Evolutionary conservation across 1,140 invertebrate genomes (phyloP).

Genomic region (Heliothis subflexa): DNA sequence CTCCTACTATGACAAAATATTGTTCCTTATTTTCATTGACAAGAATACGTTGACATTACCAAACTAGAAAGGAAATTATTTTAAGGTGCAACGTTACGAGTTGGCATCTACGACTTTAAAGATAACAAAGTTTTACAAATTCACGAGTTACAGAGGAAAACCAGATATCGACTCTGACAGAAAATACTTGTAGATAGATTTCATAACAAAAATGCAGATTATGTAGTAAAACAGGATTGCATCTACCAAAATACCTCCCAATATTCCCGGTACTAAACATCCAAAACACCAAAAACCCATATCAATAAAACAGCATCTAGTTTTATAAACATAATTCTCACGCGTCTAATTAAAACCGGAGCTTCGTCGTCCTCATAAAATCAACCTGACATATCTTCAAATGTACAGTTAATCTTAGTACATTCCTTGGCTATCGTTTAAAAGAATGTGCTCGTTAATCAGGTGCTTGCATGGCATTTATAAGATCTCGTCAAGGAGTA

Average conservation of each 20-base stretch:
- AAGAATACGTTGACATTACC: too few relatives aligned
- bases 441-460: slow-evolving; percentile 66
- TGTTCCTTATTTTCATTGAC: too few relatives aligned
- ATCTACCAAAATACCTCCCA: neutral
- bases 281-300: slow-evolving; percentile 18
- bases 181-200: neutral
- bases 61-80: too few relatives aligned
- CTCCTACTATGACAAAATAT: too few relatives aligned
- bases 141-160: too few relatives aligned
- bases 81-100: too few relatives aligned
- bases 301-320: slow-evolving; percentile 27
- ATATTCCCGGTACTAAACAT: neutral
- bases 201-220: neutral
- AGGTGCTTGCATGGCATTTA: slow-evolving; percentile 60
- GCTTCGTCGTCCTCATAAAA: slow-evolving; percentile 28
- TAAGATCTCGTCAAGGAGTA: slow-evolving; percentile 52
- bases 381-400: slow-evolving; percentile 20
- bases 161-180: too few relatives aligned
- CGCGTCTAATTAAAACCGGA: slow-evolving; percentile 39
- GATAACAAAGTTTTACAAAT: too few relatives aligned
- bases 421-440: slow-evolving; percentile 59
- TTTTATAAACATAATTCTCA: slow-evolving; percentile 34
- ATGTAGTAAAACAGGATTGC: neutral
- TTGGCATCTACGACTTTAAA: too few relatives aligned
- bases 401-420: slow-evolving; percentile 32